Conservation (phyloP, 2,797 vertebrate genomes). For the Salmo trutta region DNA sequence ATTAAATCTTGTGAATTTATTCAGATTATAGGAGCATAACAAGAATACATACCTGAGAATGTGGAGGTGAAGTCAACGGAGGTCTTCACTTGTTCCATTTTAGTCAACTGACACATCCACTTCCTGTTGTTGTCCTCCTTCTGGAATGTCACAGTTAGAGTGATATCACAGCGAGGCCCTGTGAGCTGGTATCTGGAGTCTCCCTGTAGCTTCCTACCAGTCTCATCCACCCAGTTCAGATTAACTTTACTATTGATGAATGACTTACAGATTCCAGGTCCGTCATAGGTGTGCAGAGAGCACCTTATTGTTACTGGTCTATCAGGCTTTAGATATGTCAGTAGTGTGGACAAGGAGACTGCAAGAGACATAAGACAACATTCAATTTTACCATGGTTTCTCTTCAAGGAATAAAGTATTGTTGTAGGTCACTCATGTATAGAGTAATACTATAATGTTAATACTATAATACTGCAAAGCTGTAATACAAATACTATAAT, state of each 20-base stretch:
- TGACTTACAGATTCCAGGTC: neutral
- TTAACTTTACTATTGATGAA: neutral
- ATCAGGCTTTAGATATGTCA: neutral
- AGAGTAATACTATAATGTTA: too few relatives aligned
- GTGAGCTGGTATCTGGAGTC: neutral
- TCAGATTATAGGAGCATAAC: too few relatives aligned
- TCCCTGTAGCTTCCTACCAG: neutral
- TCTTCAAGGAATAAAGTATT: neutral
- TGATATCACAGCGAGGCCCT: constrained; percentile 3
- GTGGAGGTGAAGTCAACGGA: neutral
- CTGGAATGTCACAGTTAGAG: neutral
- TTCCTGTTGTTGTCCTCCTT: neutral
- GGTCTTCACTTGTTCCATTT: neutral
- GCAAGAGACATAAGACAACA: neutral
- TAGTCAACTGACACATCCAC: constrained; percentile 2
- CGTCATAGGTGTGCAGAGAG: neutral
- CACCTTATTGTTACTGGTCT: neutral
- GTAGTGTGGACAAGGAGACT: neutral
- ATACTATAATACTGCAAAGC: too few relatives aligned
- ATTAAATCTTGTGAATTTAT: neutral
- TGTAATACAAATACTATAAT: too few relatives aligned
- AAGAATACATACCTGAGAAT: neutral
- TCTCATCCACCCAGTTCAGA: constrained; percentile 1
- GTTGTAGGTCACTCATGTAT: neutral
- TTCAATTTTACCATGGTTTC: neutral